Base-by-base conservation (phyloP, 2,113 vertebrate species). In the Brienomyrus brachyistius region DNA sequence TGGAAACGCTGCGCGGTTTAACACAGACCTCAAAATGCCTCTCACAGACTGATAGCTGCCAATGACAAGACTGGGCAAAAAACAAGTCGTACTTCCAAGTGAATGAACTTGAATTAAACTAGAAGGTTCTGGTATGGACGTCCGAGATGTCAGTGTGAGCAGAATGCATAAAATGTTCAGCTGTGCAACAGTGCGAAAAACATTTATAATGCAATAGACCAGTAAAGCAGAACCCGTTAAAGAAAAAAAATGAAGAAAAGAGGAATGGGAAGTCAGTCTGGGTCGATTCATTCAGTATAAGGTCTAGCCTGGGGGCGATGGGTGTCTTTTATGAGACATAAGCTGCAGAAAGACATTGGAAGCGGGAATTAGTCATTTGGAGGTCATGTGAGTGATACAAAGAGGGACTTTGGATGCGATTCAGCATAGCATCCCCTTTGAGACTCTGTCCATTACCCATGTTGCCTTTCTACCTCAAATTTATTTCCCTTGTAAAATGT, bases 321-420 rank as follows among this genome's bases (percentile, higher is more conserved):
- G 86, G 35, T 59, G 27, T 66, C 19, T 88, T 88, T 66, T 88
- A 88, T 87, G 86, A 23, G 47, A 23, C 84, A 52, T 86, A 86
- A 86, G 77, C 70, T 80, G 27, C 88, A 43, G 43, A 40, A 70
- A 82, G 45, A 80, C 48, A 82, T 40, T 43, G 74, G 19, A 52
- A 82, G 74, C 27, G 50, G 70, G 50, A 74, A 54, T 48, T 77
- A 47, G 88, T 21, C 88, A 48, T 43, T 77, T 45, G 88, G 88
- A 88, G 48, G 17, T 54, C 70, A 80, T 27, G 50, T 23, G 74
- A 47, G 50, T 54, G 51, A 82, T 82, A 21, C 23, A 35, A 48
- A 80, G 66, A 52, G 47, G n/a, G 70, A 82, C 82, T 80, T 40
- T 89, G 48, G 66, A 52, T n/a, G 13, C 35, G 31, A 48, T 52